Evolutionary conservation across 2,797 vertebrate species (phyloP).

Genomic region (Lepidocolaptes lacrymiger): DNA sequence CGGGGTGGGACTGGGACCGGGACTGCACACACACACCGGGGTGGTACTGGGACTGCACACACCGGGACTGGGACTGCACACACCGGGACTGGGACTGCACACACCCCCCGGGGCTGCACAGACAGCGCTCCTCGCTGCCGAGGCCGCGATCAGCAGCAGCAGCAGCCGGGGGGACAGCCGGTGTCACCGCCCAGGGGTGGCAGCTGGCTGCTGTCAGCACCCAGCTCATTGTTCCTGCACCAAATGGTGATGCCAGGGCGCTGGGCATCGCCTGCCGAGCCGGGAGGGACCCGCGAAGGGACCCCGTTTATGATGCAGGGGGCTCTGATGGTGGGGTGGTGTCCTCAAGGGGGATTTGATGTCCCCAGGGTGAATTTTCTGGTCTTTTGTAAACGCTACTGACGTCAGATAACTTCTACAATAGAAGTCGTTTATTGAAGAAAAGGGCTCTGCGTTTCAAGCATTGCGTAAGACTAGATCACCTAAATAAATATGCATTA

Average conservation of each 20-base stretch:
- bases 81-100: too few species aligned
- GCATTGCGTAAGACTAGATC: neutral
- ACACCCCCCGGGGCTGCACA: too few species aligned
- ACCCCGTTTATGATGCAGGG: too few species aligned
- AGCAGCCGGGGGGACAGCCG: neutral
- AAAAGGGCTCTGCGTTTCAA: neutral
- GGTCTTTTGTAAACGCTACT: neutral
- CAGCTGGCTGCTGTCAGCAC: neutral
- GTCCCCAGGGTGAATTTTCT: neutral
- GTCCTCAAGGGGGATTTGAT: neutral
- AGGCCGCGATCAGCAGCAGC: neutral
- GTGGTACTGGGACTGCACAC: too few species aligned
- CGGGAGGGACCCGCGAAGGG: too few species aligned
- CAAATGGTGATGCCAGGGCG: neutral
- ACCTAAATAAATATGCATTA: neutral
- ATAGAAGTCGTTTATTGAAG: neutral
- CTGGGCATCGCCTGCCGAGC: too few species aligned
- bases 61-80: too few species aligned
- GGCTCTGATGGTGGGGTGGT: neutral
- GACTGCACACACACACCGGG: too few species aligned
- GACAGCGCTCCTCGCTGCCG: neutral
- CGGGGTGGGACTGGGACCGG: too few species aligned
- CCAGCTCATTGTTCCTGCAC: neutral
- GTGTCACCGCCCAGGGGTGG: neutral
- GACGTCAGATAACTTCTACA: neutral